phyloP scores from a whole-genome alignment of 2,888 invertebrate genomes.

The Andrena flavipes region DNA sequence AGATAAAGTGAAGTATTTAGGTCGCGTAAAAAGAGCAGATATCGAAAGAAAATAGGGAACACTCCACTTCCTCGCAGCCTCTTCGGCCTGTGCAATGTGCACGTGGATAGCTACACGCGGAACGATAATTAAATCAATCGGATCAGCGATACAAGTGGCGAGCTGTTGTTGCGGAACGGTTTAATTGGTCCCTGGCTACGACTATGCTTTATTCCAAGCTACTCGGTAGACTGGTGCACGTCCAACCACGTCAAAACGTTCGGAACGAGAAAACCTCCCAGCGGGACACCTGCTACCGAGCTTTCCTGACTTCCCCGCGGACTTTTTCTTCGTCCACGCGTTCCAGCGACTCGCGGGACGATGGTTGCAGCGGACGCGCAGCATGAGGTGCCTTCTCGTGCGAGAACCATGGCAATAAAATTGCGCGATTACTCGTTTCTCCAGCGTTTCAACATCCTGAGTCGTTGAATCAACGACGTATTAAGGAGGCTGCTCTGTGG shows the following conservation, averaged over 20 bases:
- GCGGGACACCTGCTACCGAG: slow-evolving; percentile 63
- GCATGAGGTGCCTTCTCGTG: slow-evolving; percentile 42
- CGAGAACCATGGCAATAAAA: slow-evolving; percentile 48
- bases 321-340: slow-evolving; percentile 54
- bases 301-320: slow-evolving; percentile 44
- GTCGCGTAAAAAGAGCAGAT: neutral
- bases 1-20: neutral
- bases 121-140: slow-evolving; percentile 78
- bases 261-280: slow-evolving; percentile 55
- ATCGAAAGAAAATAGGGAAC: neutral
- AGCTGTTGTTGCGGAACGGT: slow-evolving; percentile 50
- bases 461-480: slow-evolving; percentile 30
- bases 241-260: slow-evolving; percentile 64
- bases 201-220: slow-evolving; percentile 57
- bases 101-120: slow-evolving; percentile 55
- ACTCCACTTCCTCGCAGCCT: neutral
- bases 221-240: slow-evolving; percentile 31
- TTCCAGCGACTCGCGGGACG: slow-evolving; percentile 43
- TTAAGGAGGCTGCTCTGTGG: neutral
- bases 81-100: slow-evolving; percentile 11
- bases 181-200: slow-evolving; percentile 74
- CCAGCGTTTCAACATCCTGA: slow-evolving; percentile 45
- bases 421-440: slow-evolving; percentile 59
- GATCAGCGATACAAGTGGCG: slow-evolving; percentile 55
- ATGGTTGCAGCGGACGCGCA: slow-evolving; percentile 34